phyloP scores from a whole-genome alignment of 2,797 vertebrate genomes.

The Acanthurus lineatus region DNA sequence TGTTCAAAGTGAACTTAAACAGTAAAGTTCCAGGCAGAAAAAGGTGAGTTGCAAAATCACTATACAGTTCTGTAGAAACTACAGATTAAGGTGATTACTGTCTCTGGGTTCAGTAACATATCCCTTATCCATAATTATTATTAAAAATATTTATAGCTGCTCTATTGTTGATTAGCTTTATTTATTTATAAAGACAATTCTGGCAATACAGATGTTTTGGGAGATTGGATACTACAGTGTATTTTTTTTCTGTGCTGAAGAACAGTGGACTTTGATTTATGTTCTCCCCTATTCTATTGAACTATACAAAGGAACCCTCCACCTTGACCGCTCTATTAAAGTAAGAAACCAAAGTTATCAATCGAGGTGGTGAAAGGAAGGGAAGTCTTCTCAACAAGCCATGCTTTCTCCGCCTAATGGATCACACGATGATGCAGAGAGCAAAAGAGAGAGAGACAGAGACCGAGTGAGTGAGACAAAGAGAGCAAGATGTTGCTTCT shows the following conservation, averaged over 20 bases:
- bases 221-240: slow-evolving; percentile 56
- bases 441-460: slow-evolving; percentile 82
- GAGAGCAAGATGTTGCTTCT: slow-evolving; percentile 93
- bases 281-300: slow-evolving; percentile 79
- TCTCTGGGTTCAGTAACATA: neutral
- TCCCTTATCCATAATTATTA: neutral
- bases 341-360: slow-evolving; percentile 93
- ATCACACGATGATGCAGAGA: slow-evolving; percentile 87
- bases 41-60: neutral
- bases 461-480: slow-evolving; percentile 68
- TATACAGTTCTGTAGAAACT: neutral
- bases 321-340: slow-evolving; percentile 94
- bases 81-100: neutral
- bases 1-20: neutral
- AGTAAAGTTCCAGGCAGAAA: neutral
- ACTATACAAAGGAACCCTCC: slow-evolving; percentile 85
- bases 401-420: slow-evolving; percentile 92
- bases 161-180: slow-evolving; percentile 6
- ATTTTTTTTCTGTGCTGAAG: slow-evolving; percentile 56
- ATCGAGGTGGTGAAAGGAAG: slow-evolving; percentile 80
- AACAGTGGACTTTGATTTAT: slow-evolving; percentile 79
- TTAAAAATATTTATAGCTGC: neutral
- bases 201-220: slow-evolving; percentile 62
- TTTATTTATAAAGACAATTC: slow-evolving; percentile 18
- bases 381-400: slow-evolving; percentile 83